Conservation (phyloP, 2,888 invertebrate species). For the Parnassius glacialis region DNA sequence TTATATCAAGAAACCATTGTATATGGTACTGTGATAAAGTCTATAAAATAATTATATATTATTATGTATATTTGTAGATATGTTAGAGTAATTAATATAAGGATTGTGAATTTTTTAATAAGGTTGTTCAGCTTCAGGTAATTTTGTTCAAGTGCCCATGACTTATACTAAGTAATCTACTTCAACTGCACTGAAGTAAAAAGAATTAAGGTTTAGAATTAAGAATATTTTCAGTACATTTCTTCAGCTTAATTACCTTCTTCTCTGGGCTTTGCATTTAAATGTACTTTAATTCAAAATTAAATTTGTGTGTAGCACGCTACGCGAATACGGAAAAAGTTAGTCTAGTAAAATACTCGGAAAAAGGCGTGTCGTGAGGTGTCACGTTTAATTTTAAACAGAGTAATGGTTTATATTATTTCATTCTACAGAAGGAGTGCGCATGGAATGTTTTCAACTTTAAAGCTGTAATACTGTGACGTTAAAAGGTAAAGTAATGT, state of each 20-base stretch:
- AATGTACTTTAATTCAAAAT: conserved; percentile 66
- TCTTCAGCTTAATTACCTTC: conserved; percentile 63
- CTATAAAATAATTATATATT: too few relatives aligned
- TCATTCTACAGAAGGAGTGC: not conserved
- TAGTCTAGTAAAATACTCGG: conserved; percentile 25
- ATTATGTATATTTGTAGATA: too few relatives aligned
- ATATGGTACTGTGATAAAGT: too few relatives aligned
- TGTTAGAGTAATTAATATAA: too few relatives aligned
- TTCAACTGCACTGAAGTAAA: conserved; percentile 16
- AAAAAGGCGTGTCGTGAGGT: conserved; percentile 31
- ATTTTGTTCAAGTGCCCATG: not conserved
- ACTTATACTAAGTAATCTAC: conserved; percentile 12
- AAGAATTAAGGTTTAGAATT: conserved; percentile 43
- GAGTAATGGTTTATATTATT: conserved; percentile 3
- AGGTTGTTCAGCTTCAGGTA: not conserved
- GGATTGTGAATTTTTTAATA: too few relatives aligned
- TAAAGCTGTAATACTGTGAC: too few relatives aligned
- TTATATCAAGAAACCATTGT: too few relatives aligned
- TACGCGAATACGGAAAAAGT: conserved; percentile 36
- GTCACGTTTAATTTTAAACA: conserved; percentile 24
- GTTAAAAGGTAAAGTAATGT: too few relatives aligned
- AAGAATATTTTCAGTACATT: conserved; percentile 63
- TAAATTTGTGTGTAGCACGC: conserved; percentile 60
- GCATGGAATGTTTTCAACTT: too few relatives aligned
- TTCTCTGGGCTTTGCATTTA: conserved; percentile 71